These are phyloP conservation scores for Pholis gunnellus DNA, from an alignment of 2,113 vertebrate species.

Conservation along the genomic window DNA sequence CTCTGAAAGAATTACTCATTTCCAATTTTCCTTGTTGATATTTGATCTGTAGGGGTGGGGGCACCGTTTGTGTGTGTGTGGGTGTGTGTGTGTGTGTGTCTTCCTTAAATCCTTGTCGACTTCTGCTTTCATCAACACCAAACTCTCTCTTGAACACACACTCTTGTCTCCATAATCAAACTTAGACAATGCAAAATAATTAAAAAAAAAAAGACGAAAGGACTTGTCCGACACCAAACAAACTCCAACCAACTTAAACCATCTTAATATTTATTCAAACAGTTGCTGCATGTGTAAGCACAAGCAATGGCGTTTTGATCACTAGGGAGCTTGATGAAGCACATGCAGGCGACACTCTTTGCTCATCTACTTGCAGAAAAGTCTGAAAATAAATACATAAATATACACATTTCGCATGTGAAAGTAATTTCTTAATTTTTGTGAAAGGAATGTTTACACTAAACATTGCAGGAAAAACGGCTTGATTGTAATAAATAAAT, in stretches of 20 bases:
- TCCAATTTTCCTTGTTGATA: constrained; percentile 82
- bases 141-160: background rate
- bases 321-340: background rate
- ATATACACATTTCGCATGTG: no score
- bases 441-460: no score
- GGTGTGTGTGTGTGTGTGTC: constrained; percentile 9
- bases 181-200: background rate
- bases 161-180: background rate
- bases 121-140: constrained; percentile 20
- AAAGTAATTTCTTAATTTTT: no score
- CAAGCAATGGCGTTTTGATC: background rate
- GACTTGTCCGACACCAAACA: no score
- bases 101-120: constrained; percentile 8
- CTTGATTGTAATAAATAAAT: no score
- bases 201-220: background rate
- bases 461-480: no score
- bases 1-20: constrained; percentile 82
- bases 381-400: no score
- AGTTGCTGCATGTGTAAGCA: background rate
- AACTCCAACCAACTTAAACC: background rate
- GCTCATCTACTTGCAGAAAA: no score
- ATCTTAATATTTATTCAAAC: background rate
- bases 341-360: background rate
- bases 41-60: constrained; percentile 67
- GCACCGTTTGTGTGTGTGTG: constrained; percentile 42